phyloP scores from a whole-genome alignment of 2,113 vertebrate genomes.

The Hymenochirus boettgeri region DNA sequence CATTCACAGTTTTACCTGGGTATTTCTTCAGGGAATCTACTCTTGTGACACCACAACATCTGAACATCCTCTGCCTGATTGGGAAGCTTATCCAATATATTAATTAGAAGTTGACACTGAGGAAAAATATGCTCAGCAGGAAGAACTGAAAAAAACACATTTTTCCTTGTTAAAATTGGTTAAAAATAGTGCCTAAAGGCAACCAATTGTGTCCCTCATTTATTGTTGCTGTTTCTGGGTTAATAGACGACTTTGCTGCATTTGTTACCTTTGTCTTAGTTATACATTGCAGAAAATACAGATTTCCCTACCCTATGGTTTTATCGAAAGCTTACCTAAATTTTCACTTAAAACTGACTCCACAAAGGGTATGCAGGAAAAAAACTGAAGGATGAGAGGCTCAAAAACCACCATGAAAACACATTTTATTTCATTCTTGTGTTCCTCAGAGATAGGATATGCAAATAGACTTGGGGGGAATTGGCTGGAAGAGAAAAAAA shows the following conservation, averaged over 20 bases:
- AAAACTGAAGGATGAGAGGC: constrained; percentile 72
- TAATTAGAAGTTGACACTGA: constrained; percentile 77
- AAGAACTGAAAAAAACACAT: constrained; percentile 56
- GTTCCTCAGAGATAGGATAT: constrained; percentile 53
- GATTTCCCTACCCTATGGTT: no score
- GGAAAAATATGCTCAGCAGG: constrained; percentile 70
- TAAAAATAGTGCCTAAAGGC: no score
- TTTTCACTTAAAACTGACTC: constrained; percentile 68
- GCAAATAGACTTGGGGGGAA: constrained; percentile 78
- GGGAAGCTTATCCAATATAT: constrained; percentile 70
- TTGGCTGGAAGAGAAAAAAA: constrained; percentile 63
- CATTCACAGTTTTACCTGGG: constrained; percentile 51
- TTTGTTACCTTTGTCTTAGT: no score
- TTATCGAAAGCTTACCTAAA: constrained; percentile 59
- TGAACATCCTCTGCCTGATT: constrained; percentile 72
- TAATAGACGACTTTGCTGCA: no score
- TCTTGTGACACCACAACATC: constrained; percentile 73
- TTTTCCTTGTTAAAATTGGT: no score
- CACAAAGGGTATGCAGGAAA: constrained; percentile 70
- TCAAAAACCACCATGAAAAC: constrained; percentile 78
- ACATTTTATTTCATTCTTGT: constrained; percentile 70
- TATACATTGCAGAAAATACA: no score
- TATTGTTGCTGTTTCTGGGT: no score
- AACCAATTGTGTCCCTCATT: no score
- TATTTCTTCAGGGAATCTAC: constrained; percentile 56